Evolutionary conservation across 2,113 vertebrate species (phyloP), one percentile per base, ranked within the genome.

Genomic region (Hirundichthys speculiger): DNA sequence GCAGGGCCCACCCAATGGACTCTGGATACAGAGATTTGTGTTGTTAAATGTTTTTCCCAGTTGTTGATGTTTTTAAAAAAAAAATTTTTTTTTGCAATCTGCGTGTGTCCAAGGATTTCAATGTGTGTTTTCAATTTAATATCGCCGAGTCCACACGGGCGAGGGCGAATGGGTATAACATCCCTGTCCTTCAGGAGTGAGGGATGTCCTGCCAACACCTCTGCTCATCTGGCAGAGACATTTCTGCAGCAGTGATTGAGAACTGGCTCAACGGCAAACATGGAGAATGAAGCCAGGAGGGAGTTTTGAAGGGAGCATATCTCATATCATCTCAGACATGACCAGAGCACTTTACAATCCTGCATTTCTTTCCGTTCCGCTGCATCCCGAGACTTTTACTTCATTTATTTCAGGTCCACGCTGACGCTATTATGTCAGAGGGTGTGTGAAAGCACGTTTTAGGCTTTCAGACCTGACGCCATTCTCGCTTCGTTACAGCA

Each of bases 101-200:
- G 75, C 59, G 55, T 69, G 58, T 68, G 77, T 77, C 70, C 75
- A 3, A 2, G 38, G 56, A 72, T 73, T 79, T 72, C 75, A 89
- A 67, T 69, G 77, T 87, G 82, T 34, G 58, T 75, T 85, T 85
- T 85, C 76, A 67, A 88, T 87, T 86, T 59, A 62, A 80, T 71
- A 79, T 82, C 70, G 74, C 51, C 2, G 50, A 74, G 66, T 75
- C 59, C 77, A 74, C 72, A 48, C 38, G 66, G 63, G 41, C 60
- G 79, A 68, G 30, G 54, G 86, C 80, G 77, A 86, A 90, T 85
- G 83, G 55, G 58, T 84, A 79, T 88, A 92, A 84, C 90, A 88
- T 85, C 51, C 53, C 27, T 49, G 75, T 84, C 77, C 87, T 88
- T 86, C 77, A 71, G 53, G 62, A 64, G 61, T 41, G 4, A 15